Base-by-base conservation (phyloP, 1,140 invertebrate species). In the Meloidogyne exigua region DNA sequence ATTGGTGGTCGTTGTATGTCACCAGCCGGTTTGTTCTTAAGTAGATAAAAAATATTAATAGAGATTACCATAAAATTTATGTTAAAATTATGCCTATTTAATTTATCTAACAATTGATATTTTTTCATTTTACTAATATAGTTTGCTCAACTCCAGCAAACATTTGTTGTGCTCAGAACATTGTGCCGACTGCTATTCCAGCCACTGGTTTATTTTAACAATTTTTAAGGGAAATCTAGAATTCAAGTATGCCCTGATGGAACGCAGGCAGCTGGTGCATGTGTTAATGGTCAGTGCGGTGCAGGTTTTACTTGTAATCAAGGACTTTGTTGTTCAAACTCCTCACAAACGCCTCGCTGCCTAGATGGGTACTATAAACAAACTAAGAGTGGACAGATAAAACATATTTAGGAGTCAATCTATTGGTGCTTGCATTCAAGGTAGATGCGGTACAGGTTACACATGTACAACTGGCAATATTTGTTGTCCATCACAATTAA, bases 401-500 rank as follows among this genome's bases (percentile, higher is more conserved):
- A 49, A 18, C 4, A 23, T 21, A 63, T 62, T 63, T 28, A 72
- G 71, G 72, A 83, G 81, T 77, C 81, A 82, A 36, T 85, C 85
- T 25, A 84, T 86, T 36, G 85, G 85, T 32, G 85, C 85, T 12
- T 86, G 85, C 75, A 84, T 86, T 67, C 77, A 81, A 71, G 84
- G 85, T 3, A 76, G 77, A 25, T 85, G 84, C 64, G 85, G 85
- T 66, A 80, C 83, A 62, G 81, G 79, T 26, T 87, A 85, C 76
- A 84, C 81, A 70, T 86, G 85, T 71, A 86, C 85, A 36, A 84
- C 84, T 18, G 85, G 85, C 67, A 86, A 86, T 79, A 87, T 86
- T 57, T 86, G 85, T 70, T 86, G 85, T 66, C 76, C 84, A 15
- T 79, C 81, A 21, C 85, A 82, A 44, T 62, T 81, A 23, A 83